These are phyloP conservation scores for Megaceryle alcyon DNA, from an alignment of 2,797 vertebrate species.

Conservation along the genomic window DNA sequence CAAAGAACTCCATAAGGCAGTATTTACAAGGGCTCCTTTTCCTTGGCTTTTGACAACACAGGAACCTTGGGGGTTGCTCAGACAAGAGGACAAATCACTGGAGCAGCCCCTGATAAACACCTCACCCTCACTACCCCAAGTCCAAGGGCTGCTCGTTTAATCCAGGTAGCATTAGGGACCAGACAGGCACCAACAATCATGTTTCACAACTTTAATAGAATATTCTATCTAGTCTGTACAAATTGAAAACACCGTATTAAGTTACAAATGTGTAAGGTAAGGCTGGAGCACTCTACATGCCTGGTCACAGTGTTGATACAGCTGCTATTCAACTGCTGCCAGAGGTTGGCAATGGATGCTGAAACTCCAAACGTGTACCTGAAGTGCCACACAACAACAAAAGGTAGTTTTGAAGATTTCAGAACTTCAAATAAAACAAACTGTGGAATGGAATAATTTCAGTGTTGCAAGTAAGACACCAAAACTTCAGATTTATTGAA, in stretches of 20 bases:
- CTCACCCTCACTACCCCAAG: fast-evolving
- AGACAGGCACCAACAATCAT: slow-evolving; percentile 66
- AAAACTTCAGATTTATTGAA: slow-evolving; percentile 39
- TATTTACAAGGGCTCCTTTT: background rate
- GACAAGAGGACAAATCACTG: background rate
- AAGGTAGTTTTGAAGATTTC: slow-evolving; percentile 45
- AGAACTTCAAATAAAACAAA: slow-evolving; percentile 59
- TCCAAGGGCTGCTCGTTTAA: background rate
- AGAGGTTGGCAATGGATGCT: slow-evolving; percentile 59
- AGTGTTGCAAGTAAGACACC: slow-evolving; percentile 56
- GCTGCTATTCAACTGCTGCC: slow-evolving; percentile 71
- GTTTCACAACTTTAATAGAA: slow-evolving; percentile 98
- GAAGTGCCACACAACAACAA: slow-evolving; percentile 52
- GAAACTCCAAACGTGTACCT: slow-evolving; percentile 41
- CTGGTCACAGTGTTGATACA: slow-evolving; percentile 75
- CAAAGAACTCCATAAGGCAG: background rate
- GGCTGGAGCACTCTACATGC: slow-evolving; percentile 87
- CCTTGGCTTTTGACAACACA: background rate
- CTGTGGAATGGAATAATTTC: slow-evolving; percentile 26
- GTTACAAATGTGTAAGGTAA: slow-evolving; percentile 94
- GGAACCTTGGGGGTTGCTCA: background rate
- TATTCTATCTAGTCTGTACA: slow-evolving; percentile 98
- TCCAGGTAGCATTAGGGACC: background rate
- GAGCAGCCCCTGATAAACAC: background rate
- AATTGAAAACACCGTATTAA: slow-evolving; percentile 92